Base-by-base conservation (phyloP, 2,797 vertebrate genomes). In the Squalus acanthias region DNA sequence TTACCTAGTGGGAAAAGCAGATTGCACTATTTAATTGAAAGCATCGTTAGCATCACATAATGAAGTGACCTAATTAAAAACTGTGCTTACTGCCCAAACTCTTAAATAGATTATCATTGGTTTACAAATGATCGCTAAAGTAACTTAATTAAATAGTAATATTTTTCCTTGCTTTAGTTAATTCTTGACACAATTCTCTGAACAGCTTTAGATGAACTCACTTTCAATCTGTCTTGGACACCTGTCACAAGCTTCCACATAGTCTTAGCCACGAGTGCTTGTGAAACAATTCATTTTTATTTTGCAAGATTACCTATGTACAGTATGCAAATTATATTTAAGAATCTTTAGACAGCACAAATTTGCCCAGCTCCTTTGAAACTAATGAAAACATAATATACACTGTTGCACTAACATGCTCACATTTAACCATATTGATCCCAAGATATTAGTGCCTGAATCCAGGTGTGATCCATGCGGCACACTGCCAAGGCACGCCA, bases 61-160 rank as follows among this genome's bases (percentile, higher is more conserved):
- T 76, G 67, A 95, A 76, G 46, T 95, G 22, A 57, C 26, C 1
- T 76, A 76, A 95, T 95, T 76, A 76, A 57, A 74, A 33, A 57
- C 46, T 53, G 3, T 70, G 67, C 24, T 74, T 74, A 57, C 24
- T 91, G 39, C 15, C 82, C 50, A 85, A 85, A 85, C 46, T 53
- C 50, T 50, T 57, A 50, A 72, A 57, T 74, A 74, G 26, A 95
- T 95, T 70, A 74, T 72, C 70, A 53, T 76, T 76, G 46, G 12
- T 60, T 57, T 76, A 76, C 70, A 95, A 92, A 76, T 76, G 46
- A 57, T 60, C 94, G 0, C 70, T 53, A 76, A 76, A 95, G 94
- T 95, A 95, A 60, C 93, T 70, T 53, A 76, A 95, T 95, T 95
- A 95, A 74, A 76, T 53, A 57, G 94, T 60, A 74, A 95, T 74